These are phyloP conservation scores for Microctenopoma lineatum DNA, from an alignment of 2,797 vertebrate species.

Conservation along the genomic window DNA sequence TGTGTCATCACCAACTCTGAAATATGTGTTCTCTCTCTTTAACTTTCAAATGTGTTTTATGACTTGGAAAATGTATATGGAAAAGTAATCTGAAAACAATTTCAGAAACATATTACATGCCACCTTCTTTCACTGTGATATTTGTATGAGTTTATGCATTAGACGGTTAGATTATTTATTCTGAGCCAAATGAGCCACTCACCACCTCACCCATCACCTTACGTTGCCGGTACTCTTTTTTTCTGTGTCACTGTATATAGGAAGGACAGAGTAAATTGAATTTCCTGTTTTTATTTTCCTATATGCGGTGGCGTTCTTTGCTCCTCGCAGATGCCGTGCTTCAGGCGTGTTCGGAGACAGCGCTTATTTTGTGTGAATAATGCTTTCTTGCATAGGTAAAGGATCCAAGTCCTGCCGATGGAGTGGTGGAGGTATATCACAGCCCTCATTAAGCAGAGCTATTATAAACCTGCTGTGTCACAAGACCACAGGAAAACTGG, in stretches of 20 bases:
- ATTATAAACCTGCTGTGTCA: conserved; percentile 71
- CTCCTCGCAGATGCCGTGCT: conserved; percentile 37
- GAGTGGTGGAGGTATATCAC: conserved; percentile 74
- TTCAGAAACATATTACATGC: background rate
- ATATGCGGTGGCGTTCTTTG: conserved; percentile 18
- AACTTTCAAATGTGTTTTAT: background rate
- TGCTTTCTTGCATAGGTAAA: conserved; percentile 58
- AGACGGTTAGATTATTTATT: background rate
- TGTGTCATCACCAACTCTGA: background rate
- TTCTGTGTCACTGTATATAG: background rate
- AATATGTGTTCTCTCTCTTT: background rate
- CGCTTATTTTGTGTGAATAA: conserved; percentile 72
- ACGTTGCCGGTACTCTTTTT: conserved; percentile 17
- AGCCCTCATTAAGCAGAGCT: conserved; percentile 77
- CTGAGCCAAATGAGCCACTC: conserved; percentile 2
- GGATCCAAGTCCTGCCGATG: conserved; percentile 71
- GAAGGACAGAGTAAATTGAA: conserved; percentile 23
- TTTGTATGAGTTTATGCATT: conserved; percentile 10
- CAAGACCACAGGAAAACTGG: conserved; percentile 69
- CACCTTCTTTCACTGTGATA: background rate
- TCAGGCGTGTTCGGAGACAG: conserved; percentile 48
- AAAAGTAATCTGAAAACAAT: background rate
- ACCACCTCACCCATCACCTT: conserved; percentile 9
- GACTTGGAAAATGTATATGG: background rate
- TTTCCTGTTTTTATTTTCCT: conserved; percentile 43